phyloP scores from a whole-genome alignment of 2,797 vertebrate species.

The Toxotes lorentzi region DNA sequence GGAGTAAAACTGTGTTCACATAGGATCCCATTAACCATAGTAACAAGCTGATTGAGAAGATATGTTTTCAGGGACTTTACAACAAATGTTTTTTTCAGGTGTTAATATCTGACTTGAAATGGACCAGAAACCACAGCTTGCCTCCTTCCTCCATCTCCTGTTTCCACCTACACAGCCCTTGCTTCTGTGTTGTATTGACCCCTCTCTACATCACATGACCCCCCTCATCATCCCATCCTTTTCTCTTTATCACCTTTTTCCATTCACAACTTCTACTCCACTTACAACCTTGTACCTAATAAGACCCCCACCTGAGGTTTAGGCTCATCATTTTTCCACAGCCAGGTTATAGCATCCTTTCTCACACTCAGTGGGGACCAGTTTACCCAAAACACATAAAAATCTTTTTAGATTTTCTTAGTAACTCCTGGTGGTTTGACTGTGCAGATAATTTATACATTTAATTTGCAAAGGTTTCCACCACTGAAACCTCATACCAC shows the following conservation, averaged over 20 bases:
- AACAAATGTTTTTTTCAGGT: background rate
- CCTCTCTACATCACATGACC: constrained; percentile 29
- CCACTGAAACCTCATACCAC: background rate
- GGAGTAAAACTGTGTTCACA: background rate
- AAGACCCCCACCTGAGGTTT: constrained; percentile 3
- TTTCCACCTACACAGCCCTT: constrained; percentile 3
- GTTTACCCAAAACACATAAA: constrained; percentile 18
- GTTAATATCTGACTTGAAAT: constrained; percentile 54
- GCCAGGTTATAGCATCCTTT: constrained; percentile 1
- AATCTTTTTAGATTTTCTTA: background rate
- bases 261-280: constrained; percentile 25
- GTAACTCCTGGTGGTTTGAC: background rate
- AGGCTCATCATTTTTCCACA: background rate
- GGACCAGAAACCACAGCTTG: constrained; percentile 53
- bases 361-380: constrained; percentile 14
- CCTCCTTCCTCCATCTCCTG: constrained; percentile 16
- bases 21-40: background rate
- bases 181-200: constrained; percentile 43
- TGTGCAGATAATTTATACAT: constrained; percentile 1
- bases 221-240: constrained; percentile 20
- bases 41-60: background rate
- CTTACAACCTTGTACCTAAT: constrained; percentile 2
- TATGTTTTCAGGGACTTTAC: constrained; percentile 16
- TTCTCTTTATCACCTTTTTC: constrained; percentile 30
- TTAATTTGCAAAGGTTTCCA: constrained; percentile 26